A percentile compares a stretch with the other conserved stretches of the same genome.
Evolutionary conservation across 2,888 invertebrate species (phyloP).

Genomic region (Elaeidobius kamerunicus): DNA sequence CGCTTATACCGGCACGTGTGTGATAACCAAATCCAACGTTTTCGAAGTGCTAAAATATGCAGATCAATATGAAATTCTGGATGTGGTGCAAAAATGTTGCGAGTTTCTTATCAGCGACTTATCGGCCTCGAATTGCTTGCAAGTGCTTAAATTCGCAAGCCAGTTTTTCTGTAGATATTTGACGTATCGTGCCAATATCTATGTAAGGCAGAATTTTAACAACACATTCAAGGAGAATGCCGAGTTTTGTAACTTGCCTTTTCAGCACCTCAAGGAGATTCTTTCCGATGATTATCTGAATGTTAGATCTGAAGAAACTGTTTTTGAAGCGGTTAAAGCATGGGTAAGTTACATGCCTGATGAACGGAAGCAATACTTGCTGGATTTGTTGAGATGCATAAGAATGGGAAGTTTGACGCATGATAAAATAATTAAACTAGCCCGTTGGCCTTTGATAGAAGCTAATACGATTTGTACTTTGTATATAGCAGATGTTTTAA

Average conservation of each 20-base stretch:
- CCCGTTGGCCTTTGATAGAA: constrained; percentile 37
- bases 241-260: constrained; percentile 61
- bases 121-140: constrained; percentile 66
- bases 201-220: constrained; percentile 42
- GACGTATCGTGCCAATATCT: constrained; percentile 56
- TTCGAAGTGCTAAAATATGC: constrained; percentile 67
- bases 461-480: constrained; percentile 39
- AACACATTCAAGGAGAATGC: constrained; percentile 58
- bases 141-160: constrained; percentile 66
- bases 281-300: constrained; percentile 70
- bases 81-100: constrained; percentile 69
- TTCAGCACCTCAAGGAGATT: constrained; percentile 62
- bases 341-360: constrained; percentile 65
- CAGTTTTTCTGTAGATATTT: constrained; percentile 68
- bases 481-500: constrained; percentile 39
- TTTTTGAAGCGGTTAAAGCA: constrained; percentile 68
- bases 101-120: constrained; percentile 63
- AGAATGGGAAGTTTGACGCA: constrained; percentile 61
- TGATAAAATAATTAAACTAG: constrained; percentile 37
- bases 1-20: constrained; percentile 69
- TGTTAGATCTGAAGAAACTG: constrained; percentile 67
- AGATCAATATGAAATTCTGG: constrained; percentile 70
- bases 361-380: constrained; percentile 55
- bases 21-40: constrained; percentile 64
- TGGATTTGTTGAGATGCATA: constrained; percentile 48